Conservation (phyloP, 1,140 invertebrate species). For the Papilio polytes region DNA sequence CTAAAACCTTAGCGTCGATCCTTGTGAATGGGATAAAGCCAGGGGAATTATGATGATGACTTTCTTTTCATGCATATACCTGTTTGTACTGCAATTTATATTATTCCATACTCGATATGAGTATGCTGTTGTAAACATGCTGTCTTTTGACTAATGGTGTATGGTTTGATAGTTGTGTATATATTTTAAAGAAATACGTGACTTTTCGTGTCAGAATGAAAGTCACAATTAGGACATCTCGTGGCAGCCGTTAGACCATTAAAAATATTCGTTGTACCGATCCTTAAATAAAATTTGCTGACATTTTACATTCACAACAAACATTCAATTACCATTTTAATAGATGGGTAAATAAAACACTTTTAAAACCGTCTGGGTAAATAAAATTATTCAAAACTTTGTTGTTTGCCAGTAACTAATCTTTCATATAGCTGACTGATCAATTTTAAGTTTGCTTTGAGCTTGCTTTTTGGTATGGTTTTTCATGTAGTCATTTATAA, state of each 20-base stretch:
- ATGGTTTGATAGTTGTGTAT: too few relatives aligned
- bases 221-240: not conserved
- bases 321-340: slow-evolving; percentile 36
- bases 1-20: too few relatives aligned
- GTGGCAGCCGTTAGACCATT: not conserved
- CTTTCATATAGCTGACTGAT: not conserved
- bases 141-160: too few relatives aligned
- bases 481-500: not conserved
- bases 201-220: not conserved
- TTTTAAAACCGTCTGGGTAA: slow-evolving; percentile 39
- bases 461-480: not conserved
- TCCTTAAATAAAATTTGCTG: slow-evolving; percentile 8
- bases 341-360: slow-evolving; percentile 33
- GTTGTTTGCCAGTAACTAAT: not conserved
- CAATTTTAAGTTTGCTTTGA: not conserved
- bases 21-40: too few relatives aligned
- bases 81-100: too few relatives aligned
- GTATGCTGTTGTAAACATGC: too few relatives aligned
- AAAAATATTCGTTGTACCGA: not conserved
- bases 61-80: too few relatives aligned
- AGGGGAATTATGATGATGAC: too few relatives aligned
- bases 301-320: slow-evolving; percentile 2
- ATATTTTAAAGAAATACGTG: not conserved
- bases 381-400: slow-evolving; percentile 32
- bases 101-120: too few relatives aligned